Evolutionary conservation across 2,797 vertebrate species (phyloP).

Genomic region (Enteromius radiatus): DNA sequence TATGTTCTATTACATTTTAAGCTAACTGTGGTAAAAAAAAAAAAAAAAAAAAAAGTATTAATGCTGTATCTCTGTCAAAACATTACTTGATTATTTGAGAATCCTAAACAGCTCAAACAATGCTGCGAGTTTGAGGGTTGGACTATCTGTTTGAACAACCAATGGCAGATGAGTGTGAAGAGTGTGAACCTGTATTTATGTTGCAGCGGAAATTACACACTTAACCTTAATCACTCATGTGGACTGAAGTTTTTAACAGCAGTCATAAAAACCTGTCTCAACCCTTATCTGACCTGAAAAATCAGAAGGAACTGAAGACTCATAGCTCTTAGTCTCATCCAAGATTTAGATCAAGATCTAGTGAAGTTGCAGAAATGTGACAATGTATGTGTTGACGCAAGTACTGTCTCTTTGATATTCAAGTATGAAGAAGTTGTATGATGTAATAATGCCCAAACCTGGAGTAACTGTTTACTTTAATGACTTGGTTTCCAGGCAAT

Average conservation of each 20-base stretch:
- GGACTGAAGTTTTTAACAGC: not conserved
- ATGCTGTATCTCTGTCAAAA: not conserved
- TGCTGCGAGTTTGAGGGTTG: not conserved
- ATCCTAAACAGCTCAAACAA: not conserved
- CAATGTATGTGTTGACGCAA: conserved; percentile 7
- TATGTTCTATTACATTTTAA: not conserved
- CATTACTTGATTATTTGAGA: not conserved
- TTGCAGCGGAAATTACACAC: not conserved
- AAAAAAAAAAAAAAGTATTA: not conserved
- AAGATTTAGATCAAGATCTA: not conserved
- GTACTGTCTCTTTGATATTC: conserved; percentile 21
- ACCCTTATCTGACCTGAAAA: not conserved
- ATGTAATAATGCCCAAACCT: conserved; percentile 15
- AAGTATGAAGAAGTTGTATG: conserved; percentile 25
- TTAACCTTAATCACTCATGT: not conserved
- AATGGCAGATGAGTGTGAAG: not conserved
- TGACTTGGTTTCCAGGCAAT: conserved; percentile 38
- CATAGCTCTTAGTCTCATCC: no score
- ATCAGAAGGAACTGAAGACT: conserved; percentile 2
- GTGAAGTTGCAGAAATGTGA: conserved; percentile 2
- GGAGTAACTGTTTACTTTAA: conserved; percentile 29
- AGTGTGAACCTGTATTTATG: not conserved
- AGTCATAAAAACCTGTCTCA: not conserved
- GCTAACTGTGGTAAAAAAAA: not conserved
- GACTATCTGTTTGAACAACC: not conserved